phyloP scores from a whole-genome alignment of 1,140 invertebrate species.

The Bombus waltoni region DNA sequence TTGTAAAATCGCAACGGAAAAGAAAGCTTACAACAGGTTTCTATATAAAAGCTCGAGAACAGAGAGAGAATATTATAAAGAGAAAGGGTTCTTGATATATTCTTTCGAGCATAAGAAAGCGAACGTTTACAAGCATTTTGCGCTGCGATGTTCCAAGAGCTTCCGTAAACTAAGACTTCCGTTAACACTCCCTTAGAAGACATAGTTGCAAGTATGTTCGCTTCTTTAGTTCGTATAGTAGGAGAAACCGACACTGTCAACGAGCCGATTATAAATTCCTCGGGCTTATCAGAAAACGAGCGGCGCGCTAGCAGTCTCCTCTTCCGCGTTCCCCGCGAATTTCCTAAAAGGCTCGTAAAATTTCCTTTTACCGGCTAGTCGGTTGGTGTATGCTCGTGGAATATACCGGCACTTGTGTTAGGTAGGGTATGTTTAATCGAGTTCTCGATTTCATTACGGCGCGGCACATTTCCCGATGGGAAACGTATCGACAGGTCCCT shows the following conservation, averaged over 20 bases:
- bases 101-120: too few species aligned
- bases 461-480: background rate
- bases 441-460: constrained; percentile 39
- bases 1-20: too few species aligned
- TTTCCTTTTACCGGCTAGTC: background rate
- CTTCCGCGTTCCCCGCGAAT: constrained; percentile 7
- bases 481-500: background rate
- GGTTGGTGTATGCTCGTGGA: background rate
- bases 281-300: background rate
- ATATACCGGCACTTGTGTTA: background rate
- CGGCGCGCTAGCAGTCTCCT: too few species aligned
- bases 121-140: too few species aligned
- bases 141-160: too few species aligned
- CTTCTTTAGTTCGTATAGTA: background rate
- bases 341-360: constrained; percentile 24
- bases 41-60: too few species aligned
- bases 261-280: background rate
- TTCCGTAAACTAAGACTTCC: too few species aligned
- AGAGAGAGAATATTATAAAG: too few species aligned
- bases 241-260: background rate
- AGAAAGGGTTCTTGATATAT: too few species aligned
- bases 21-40: too few species aligned
- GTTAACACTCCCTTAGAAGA: too few species aligned
- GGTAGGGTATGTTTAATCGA: constrained; percentile 32
- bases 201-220: background rate